Percentiles rank a stretch among this genome's conserved stretches.
Conservation (phyloP, 2,797 vertebrate genomes). For the Mus minutoides region DNA sequence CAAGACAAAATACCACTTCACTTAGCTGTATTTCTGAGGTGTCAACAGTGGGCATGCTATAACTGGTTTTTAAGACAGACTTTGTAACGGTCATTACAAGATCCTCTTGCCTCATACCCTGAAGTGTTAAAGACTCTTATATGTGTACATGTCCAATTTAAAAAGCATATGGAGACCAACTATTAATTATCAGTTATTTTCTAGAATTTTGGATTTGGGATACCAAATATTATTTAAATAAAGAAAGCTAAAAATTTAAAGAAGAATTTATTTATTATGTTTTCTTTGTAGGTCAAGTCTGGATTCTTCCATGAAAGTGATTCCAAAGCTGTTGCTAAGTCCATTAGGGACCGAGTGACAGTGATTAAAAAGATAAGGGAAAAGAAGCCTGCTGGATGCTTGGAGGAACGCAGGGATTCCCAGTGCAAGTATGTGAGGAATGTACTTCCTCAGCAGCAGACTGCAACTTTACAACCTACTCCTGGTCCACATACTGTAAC, state of each 20-base stretch:
- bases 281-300: conserved; percentile 92
- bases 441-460: conserved; percentile 81
- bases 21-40: conserved; percentile 40
- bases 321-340: conserved; percentile 96
- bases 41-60: background rate
- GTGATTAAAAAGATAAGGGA: conserved; percentile 94
- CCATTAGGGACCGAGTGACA: conserved; percentile 94
- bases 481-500: conserved; percentile 81
- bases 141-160: background rate
- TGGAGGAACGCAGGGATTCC: conserved; percentile 88
- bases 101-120: background rate
- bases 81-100: background rate
- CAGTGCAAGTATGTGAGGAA: conserved; percentile 80
- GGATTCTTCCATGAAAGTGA: conserved; percentile 98
- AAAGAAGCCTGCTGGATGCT: conserved; percentile 86
- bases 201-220: conserved; percentile 39
- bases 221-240: conserved; percentile 45
- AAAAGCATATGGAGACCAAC: background rate
- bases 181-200: conserved; percentile 27
- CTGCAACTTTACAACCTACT: conserved; percentile 75
- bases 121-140: conserved; percentile 19
- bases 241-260: conserved; percentile 49
- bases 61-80: background rate
- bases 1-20: conserved; percentile 1
- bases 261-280: conserved; percentile 53